phyloP scores from a whole-genome alignment of 2,113 vertebrate species.

The Chaetorhynchus papuensis region DNA sequence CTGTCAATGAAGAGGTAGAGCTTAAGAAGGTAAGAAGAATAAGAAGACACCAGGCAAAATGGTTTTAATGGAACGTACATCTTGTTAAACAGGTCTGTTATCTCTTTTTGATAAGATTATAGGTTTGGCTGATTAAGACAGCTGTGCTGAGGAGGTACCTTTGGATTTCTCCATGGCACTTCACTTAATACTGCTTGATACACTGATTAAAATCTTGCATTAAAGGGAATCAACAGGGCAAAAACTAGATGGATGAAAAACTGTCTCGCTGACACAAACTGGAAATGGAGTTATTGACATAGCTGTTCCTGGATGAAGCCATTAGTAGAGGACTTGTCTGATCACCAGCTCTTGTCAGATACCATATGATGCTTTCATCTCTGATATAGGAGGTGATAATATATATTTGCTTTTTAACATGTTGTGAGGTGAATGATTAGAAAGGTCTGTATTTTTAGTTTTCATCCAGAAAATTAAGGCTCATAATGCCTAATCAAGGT shows the following conservation, averaged over 20 bases:
- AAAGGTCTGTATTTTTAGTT: background rate
- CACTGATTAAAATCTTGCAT: conserved; percentile 1
- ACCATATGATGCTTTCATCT: background rate
- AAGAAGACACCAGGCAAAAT: background rate
- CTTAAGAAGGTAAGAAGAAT: background rate
- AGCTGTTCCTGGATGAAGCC: background rate
- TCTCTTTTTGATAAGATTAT: conserved; percentile 24
- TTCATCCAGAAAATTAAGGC: background rate
- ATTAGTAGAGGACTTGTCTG: background rate
- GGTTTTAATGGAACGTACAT: background rate
- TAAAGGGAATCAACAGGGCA: background rate
- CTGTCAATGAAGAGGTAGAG: background rate
- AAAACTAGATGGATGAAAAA: background rate
- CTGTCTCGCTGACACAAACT: background rate
- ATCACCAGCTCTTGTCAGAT: background rate
- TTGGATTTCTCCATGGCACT: background rate
- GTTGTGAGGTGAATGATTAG: background rate
- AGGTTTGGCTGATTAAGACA: background rate
- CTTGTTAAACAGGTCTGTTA: background rate
- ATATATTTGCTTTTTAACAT: background rate
- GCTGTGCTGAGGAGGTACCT: background rate
- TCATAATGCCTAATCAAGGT: background rate
- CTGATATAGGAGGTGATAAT: background rate
- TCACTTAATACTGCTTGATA: conserved; percentile 2
- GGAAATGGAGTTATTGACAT: background rate